phyloP scores from a whole-genome alignment of 2,797 vertebrate genomes.

The Erethizon dorsatum region DNA sequence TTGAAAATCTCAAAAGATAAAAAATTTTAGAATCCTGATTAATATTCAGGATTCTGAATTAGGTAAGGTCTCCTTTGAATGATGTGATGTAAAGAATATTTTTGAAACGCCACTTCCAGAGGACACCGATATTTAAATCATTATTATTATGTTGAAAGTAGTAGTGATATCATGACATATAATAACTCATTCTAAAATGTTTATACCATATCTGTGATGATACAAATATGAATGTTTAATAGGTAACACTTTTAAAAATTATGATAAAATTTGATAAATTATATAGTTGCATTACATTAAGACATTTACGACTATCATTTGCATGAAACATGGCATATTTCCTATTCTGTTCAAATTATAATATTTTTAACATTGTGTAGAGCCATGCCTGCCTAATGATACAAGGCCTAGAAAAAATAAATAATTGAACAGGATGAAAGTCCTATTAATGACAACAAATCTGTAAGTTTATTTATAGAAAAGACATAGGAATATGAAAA shows the following conservation, averaged over 20 bases:
- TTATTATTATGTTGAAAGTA: neutral
- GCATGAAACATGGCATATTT: neutral
- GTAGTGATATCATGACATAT: neutral
- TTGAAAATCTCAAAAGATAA: neutral
- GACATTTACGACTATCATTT: neutral
- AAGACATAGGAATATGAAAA: neutral
- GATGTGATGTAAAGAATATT: neutral
- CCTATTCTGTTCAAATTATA: neutral
- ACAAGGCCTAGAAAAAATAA: neutral
- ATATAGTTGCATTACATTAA: neutral
- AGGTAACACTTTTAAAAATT: neutral
- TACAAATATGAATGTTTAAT: neutral
- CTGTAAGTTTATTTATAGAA: neutral
- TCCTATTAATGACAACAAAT: neutral
- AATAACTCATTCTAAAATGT: neutral
- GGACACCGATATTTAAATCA: neutral
- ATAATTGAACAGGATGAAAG: neutral
- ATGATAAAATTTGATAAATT: neutral
- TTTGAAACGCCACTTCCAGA: neutral
- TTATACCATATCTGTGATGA: neutral
- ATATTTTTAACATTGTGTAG: neutral
- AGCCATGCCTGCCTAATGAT: neutral
- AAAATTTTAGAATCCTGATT: neutral
- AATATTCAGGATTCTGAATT: neutral
- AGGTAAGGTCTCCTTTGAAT: neutral